These are phyloP conservation scores for Glandiceps talaboti DNA, from an alignment of 53 echinoderm and acorn worm species.

Conservation along the genomic window DNA sequence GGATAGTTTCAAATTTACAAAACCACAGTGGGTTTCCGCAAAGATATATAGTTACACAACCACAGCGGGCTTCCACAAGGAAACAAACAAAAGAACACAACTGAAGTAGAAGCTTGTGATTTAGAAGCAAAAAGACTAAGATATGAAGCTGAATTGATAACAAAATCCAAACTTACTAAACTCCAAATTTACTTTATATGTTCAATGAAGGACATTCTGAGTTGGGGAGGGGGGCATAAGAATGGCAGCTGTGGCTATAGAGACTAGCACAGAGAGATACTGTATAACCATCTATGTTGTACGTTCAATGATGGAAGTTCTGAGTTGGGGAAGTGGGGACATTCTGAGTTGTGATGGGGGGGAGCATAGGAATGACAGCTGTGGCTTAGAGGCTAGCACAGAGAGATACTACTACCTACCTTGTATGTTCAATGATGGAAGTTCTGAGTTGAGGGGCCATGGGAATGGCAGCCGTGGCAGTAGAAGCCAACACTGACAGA, in stretches of 20 bases:
- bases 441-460: constrained; percentile 76
- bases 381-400: neutral
- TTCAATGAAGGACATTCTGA: neutral
- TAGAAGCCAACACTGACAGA: constrained; percentile 69
- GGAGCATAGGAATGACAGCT: too few relatives aligned
- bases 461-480: constrained; percentile 81
- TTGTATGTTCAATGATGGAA: constrained; percentile 70
- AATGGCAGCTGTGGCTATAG: neutral
- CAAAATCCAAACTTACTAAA: too few relatives aligned
- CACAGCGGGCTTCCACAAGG: too few relatives aligned
- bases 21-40: too few relatives aligned
- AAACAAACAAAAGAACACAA: too few relatives aligned
- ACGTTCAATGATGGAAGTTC: constrained; percentile 53
- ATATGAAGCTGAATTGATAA: too few relatives aligned
- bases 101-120: too few relatives aligned
- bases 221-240: neutral
- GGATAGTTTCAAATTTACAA: too few relatives aligned
- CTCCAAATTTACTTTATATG: neutral
- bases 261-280: neutral
- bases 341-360: too few relatives aligned
- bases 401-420: constrained; percentile 36
- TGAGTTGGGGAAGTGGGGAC: constrained; percentile 33
- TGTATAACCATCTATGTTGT: constrained; percentile 50
- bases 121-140: too few relatives aligned
- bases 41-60: too few relatives aligned